Base-by-base conservation (phyloP, 2,797 vertebrate species). In the Tamandua tetradactyla region DNA sequence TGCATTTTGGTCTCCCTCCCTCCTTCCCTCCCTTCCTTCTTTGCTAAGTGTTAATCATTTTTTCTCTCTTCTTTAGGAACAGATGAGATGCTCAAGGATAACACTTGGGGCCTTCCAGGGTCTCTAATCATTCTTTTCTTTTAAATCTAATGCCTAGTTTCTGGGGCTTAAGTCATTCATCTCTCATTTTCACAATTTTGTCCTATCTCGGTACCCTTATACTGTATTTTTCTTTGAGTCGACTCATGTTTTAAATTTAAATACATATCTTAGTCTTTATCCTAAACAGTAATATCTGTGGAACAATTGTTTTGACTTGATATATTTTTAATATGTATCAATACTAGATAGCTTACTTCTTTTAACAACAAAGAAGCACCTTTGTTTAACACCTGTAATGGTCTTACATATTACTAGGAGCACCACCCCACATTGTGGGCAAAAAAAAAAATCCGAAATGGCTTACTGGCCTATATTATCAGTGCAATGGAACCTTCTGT, bases 161-260 rank as follows among this genome's bases (percentile, higher is more conserved):
- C 15, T 9, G 25, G 91, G 80, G 7, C 14, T 12, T 75, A 25
- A 52, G 7, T 82, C 42, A 79, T 79, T 83, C 23, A 69, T 8
- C 35, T 69, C 30, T 32, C 71, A 71, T 3, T 17, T 37, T 79
- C n/a, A 71, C 7, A 40, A 37, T 75, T 79, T 64, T 59, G 44
- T 59, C 23, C 37, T 61, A 52, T 71, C 30, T 87, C 47, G 37
- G 68, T 47, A 62, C 4, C 2, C 14, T 72, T 61, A 10, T n/a
- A 69, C 30, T 76, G 25, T 61, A 91, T n/a, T 87, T 82, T 90
- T 83, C 25, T 90, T 92, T 90, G 52, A 91, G 72, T n/a, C 55
- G 81, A 78, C 20, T 49, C 17, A 42, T 14, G 37, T 76, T 62
- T 93, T 91, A 80, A 87, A 75, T 22, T 40, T 49, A 62, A 84